These are phyloP conservation scores for Melanotaenia boesemani DNA, from an alignment of 2,797 vertebrate genomes.

Conservation along the genomic window DNA sequence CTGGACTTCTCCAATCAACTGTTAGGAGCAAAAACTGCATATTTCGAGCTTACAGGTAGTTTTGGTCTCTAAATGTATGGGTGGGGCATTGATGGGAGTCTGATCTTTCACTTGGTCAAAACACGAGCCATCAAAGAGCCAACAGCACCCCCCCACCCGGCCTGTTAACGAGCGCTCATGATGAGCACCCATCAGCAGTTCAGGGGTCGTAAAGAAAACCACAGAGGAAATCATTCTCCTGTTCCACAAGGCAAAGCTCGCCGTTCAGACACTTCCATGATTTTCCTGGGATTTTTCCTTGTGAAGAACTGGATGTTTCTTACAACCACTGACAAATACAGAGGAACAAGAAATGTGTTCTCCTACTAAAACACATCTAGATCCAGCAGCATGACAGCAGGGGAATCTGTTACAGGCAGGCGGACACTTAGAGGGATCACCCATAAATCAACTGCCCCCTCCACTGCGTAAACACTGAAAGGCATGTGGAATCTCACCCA, in stretches of 20 bases:
- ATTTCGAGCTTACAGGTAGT: conserved; percentile 14
- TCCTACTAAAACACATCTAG: not conserved
- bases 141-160: conserved; percentile 7
- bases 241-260: not conserved
- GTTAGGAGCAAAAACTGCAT: no score
- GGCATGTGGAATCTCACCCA: conserved; percentile 69
- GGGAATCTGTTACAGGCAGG: conserved; percentile 5
- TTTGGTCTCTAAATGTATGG: not conserved
- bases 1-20: no score
- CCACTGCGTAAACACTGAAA: conserved; percentile 58
- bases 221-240: conserved; percentile 7
- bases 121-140: conserved; percentile 22
- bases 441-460: conserved; percentile 47
- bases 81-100: conserved; percentile 2
- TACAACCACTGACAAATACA: not conserved
- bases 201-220: conserved; percentile 19
- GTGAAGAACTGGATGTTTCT: not conserved
- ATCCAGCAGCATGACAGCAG: not conserved
- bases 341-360: not conserved
- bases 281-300: not conserved
- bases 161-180: conserved; percentile 23
- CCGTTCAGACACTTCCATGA: not conserved
- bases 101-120: conserved; percentile 10
- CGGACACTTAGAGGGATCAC: conserved; percentile 26
- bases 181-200: conserved; percentile 35